A percentile compares a stretch with the other conserved stretches of the same genome.
phyloP scores from a whole-genome alignment of 1,140 invertebrate species.

The Trichoplusia ni region DNA sequence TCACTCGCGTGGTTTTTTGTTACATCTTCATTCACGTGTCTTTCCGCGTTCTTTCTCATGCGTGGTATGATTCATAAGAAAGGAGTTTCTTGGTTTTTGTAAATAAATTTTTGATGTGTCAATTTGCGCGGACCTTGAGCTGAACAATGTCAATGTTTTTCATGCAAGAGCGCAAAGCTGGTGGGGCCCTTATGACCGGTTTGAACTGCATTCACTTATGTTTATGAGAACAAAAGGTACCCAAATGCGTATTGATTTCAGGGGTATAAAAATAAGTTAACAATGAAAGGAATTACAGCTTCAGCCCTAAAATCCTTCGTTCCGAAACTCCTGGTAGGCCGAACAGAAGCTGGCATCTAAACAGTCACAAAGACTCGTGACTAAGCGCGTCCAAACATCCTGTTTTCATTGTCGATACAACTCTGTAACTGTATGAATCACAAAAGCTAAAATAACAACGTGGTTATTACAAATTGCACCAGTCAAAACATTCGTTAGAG shows the following conservation, averaged over 20 bases:
- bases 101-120: slow-evolving; percentile 28
- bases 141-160: slow-evolving; percentile 19
- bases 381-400: slow-evolving; percentile 48
- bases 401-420: slow-evolving; percentile 59
- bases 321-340: too few species aligned
- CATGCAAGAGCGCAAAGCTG: too few species aligned
- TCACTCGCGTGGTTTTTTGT: slow-evolving; percentile 39
- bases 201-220: background rate
- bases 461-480: slow-evolving; percentile 34
- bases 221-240: too few species aligned
- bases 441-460: slow-evolving; percentile 47
- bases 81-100: slow-evolving; percentile 22
- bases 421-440: slow-evolving; percentile 55
- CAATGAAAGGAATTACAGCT: too few species aligned
- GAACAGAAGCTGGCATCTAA: background rate
- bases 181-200: background rate
- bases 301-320: too few species aligned
- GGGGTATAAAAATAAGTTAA: too few species aligned
- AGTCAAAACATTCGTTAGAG: slow-evolving; percentile 35
- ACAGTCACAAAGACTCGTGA: slow-evolving; percentile 40
- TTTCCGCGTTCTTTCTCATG: slow-evolving; percentile 37
- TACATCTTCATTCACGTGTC: slow-evolving; percentile 52
- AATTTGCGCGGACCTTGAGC: slow-evolving; percentile 4
- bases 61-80: slow-evolving; percentile 37
- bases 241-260: too few species aligned